Conservation (phyloP, 2,888 invertebrate genomes). For the Dorcus parallelipipedus region DNA sequence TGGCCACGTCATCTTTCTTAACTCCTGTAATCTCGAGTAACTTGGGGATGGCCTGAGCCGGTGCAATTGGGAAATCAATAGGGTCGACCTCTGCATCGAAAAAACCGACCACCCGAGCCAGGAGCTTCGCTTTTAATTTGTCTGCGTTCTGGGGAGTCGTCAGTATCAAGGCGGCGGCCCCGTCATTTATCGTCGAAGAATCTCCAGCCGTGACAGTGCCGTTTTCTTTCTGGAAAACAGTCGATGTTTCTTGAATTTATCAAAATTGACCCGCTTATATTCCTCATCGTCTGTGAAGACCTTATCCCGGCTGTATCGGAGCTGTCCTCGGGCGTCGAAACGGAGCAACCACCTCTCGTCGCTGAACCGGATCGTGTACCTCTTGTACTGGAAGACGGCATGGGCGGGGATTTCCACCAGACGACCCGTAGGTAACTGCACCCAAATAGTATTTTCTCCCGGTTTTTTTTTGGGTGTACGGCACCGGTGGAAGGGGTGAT, state of each 20-base stretch:
- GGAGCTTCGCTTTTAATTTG: slow-evolving; percentile 74
- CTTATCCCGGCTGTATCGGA: slow-evolving; percentile 72
- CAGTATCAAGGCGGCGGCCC: slow-evolving; percentile 88
- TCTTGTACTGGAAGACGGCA: too few species aligned
- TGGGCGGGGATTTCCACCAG: too few species aligned
- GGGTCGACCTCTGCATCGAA: slow-evolving; percentile 94
- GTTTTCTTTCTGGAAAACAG: slow-evolving; percentile 91
- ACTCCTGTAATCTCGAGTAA: slow-evolving; percentile 79
- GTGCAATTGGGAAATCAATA: slow-evolving; percentile 96
- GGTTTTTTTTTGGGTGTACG: too few species aligned
- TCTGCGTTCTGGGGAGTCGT: slow-evolving; percentile 76
- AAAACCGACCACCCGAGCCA: slow-evolving; percentile 87
- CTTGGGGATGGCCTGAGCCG: slow-evolving; percentile 87
- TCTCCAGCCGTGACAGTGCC: slow-evolving; percentile 98
- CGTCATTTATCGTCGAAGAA: slow-evolving; percentile 96
- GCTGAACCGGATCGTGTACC: too few species aligned
- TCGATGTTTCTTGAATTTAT: slow-evolving; percentile 76
- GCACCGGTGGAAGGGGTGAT: too few species aligned
- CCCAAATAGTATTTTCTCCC: too few species aligned
- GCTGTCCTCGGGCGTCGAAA: too few species aligned
- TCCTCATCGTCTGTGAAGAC: slow-evolving; percentile 89
- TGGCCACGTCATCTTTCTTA: slow-evolving; percentile 79
- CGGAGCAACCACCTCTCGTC: too few species aligned
- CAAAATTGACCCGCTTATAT: slow-evolving; percentile 89
- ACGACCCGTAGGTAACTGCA: too few species aligned